These are phyloP conservation scores for Pegoplata infirma DNA, from an alignment of 2,888 invertebrate genomes.

Conservation along the genomic window DNA sequence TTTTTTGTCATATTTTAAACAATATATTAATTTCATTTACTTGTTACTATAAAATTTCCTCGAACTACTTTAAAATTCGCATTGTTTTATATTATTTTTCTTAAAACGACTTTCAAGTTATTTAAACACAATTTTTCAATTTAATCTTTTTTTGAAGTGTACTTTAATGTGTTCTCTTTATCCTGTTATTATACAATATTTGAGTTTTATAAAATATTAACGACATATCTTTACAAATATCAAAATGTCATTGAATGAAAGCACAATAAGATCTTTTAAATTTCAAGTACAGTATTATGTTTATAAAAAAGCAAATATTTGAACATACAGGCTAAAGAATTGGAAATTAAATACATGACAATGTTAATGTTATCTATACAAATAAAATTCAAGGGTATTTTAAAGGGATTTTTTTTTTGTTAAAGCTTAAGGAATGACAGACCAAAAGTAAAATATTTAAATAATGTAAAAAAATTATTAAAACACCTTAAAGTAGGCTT, in stretches of 20 bases:
- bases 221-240: background rate
- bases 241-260: background rate
- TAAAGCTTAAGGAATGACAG: background rate
- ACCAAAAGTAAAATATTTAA: background rate
- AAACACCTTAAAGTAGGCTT: background rate
- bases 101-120: background rate
- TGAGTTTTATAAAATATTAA: background rate
- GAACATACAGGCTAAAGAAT: background rate
- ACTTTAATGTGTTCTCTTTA: background rate
- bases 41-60: too few species aligned
- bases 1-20: too few species aligned
- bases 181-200: background rate
- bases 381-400: too few species aligned
- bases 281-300: background rate
- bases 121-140: background rate
- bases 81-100: background rate
- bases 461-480: background rate
- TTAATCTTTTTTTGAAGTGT: background rate
- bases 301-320: background rate
- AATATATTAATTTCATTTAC: too few species aligned
- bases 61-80: background rate
- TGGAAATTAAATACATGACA: background rate
- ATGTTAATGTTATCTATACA: background rate
- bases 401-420: background rate
- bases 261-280: background rate